These are phyloP conservation scores for Mormoops blainvillei DNA, from an alignment of 2,113 vertebrate genomes.

Conservation along the genomic window DNA sequence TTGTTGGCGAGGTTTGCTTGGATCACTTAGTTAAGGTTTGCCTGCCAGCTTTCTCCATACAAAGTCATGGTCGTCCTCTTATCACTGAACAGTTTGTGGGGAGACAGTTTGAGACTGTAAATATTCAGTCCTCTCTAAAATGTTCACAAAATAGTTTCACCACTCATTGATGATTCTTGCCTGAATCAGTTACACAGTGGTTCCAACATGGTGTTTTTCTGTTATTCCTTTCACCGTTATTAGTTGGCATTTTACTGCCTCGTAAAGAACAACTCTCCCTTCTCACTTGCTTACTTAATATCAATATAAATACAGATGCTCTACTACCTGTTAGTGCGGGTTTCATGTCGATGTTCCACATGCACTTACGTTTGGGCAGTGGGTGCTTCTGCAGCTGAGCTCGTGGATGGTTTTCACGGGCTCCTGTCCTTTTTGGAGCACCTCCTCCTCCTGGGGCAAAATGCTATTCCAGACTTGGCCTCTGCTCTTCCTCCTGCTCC, in stretches of 20 bases:
- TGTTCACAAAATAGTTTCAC: background rate
- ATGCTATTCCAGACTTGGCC: background rate
- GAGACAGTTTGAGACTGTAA: background rate
- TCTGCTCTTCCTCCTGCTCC: background rate
- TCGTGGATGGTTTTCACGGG: background rate
- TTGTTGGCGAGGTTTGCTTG: background rate
- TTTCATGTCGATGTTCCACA: background rate
- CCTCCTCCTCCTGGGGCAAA: background rate
- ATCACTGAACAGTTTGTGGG: background rate
- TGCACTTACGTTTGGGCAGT: background rate
- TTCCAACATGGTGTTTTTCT: background rate
- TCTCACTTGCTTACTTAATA: background rate
- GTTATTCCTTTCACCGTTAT: background rate
- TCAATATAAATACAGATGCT: background rate
- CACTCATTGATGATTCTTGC: constrained; percentile 18
- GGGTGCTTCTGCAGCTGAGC: background rate
- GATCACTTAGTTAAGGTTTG: background rate
- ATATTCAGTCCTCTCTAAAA: background rate
- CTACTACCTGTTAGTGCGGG: background rate
- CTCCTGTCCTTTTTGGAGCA: background rate
- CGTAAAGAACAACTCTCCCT: background rate
- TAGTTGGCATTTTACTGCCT: background rate
- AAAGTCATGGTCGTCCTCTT: background rate
- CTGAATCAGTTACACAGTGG: background rate
- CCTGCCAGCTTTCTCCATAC: background rate